Evolutionary conservation across 2,888 invertebrate genomes (phyloP).

Genomic region (Platypus cylindrus): DNA sequence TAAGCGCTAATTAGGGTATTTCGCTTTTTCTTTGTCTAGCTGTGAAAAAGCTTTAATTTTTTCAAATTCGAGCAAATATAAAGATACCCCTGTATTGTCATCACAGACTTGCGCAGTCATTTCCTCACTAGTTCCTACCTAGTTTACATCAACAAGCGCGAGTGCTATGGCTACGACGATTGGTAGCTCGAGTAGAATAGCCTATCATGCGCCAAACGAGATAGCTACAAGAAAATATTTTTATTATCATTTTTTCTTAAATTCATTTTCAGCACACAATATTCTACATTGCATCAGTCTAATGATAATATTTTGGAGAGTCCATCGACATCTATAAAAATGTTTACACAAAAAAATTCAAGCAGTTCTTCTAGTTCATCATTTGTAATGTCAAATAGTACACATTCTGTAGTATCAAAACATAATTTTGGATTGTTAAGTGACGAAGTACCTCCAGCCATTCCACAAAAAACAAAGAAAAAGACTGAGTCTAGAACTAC

Average conservation of each 20-base stretch:
- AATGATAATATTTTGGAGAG: conserved; percentile 12
- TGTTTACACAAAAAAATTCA: conserved; percentile 13
- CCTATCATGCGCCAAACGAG: no score
- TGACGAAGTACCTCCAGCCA: conserved; percentile 40
- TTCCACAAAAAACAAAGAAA: conserved; percentile 48
- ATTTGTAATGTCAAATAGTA: conserved; percentile 19
- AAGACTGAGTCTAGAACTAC: conserved; percentile 45
- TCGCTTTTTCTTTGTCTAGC: not conserved
- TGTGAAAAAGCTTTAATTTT: no score
- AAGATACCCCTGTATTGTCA: no score
- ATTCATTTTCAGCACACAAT: conserved; percentile 13
- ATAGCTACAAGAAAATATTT: no score
- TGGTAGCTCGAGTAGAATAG: no score
- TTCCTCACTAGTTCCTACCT: no score
- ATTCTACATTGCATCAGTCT: conserved; percentile 8
- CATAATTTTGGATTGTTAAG: conserved; percentile 19
- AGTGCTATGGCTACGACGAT: no score
- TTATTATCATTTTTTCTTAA: no score
- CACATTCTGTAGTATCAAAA: conserved; percentile 13
- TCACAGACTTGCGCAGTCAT: no score
- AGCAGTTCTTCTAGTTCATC: conserved; percentile 23
- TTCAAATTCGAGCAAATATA: no score
- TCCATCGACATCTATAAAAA: conserved; percentile 13
- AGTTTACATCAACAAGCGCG: no score
- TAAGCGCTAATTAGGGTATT: no score